Evolutionary conservation across 2,797 vertebrate species (phyloP).

Genomic region (Harpagifer antarcticus): DNA sequence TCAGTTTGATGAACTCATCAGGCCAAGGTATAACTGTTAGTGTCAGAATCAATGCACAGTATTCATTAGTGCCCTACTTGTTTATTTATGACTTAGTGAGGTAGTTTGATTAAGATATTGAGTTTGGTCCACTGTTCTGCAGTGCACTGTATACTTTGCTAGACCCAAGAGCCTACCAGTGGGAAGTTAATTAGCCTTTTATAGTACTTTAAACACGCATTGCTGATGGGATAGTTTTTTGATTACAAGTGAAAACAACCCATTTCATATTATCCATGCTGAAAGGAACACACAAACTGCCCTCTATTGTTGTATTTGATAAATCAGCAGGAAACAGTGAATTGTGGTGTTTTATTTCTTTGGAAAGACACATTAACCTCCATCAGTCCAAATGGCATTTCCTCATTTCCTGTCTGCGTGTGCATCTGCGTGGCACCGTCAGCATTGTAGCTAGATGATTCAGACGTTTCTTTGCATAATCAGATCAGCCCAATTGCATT

Average conservation of each 20-base stretch:
- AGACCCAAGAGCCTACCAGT: conserved; percentile 18
- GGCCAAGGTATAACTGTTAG: conserved; percentile 17
- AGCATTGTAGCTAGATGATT: conserved; percentile 74
- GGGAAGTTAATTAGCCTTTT: conserved; percentile 25
- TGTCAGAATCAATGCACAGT: conserved; percentile 35
- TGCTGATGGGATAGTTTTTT: conserved; percentile 23
- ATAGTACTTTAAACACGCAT: conserved; percentile 14
- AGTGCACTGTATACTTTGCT: conserved; percentile 4
- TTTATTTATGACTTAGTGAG: conserved; percentile 52
- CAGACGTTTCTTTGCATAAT: conserved; percentile 79
- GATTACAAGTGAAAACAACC: conserved; percentile 9
- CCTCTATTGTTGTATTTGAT: not conserved
- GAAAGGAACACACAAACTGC: not conserved
- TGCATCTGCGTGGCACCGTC: conserved; percentile 41
- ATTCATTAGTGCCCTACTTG: conserved; percentile 59
- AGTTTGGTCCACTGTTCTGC: conserved; percentile 15
- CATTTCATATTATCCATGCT: conserved; percentile 1
- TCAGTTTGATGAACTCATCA: conserved; percentile 24
- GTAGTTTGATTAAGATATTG: conserved; percentile 30
- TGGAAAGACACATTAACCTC: conserved; percentile 10
- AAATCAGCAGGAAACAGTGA: not conserved
- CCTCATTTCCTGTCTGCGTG: conserved; percentile 57
- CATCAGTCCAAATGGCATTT: conserved; percentile 38
- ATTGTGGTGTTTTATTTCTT: not conserved
- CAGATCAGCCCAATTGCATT: conserved; percentile 84